Evolutionary conservation across 1,140 invertebrate species (phyloP).

Genomic region (Vanessa tameamea): DNA sequence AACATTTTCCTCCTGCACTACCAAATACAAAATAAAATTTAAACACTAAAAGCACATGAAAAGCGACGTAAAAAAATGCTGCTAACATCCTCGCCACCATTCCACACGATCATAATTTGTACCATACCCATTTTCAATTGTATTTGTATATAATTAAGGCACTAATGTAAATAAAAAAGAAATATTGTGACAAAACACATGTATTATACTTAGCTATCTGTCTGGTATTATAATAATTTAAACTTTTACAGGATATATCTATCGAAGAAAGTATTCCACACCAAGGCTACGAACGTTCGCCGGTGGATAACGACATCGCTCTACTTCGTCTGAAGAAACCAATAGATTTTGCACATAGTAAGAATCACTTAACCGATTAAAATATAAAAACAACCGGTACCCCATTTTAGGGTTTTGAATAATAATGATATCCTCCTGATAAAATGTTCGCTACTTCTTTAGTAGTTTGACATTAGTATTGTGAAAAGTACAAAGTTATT

Average conservation of each 20-base stretch:
- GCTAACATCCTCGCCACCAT: too few species aligned
- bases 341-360: constrained; percentile 40
- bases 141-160: too few species aligned
- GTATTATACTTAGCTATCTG: neutral
- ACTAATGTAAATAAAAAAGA: too few species aligned
- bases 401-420: too few species aligned
- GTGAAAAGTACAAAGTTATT: too few species aligned
- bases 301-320: constrained; percentile 38
- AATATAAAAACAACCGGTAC: too few species aligned
- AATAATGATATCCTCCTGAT: too few species aligned
- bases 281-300: constrained; percentile 21
- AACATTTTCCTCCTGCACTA: too few species aligned
- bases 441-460: too few species aligned
- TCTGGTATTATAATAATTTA: neutral
- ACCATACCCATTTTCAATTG: too few species aligned
- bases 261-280: constrained; percentile 34
- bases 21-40: neutral
- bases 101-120: too few species aligned
- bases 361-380: neutral
- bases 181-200: neutral
- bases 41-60: neutral
- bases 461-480: too few species aligned
- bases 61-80: neutral
- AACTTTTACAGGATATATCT: constrained; percentile 36
- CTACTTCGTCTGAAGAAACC: constrained; percentile 36